Base-by-base conservation (phyloP, 2,888 invertebrate genomes). In the Oxystoma pomonae region DNA sequence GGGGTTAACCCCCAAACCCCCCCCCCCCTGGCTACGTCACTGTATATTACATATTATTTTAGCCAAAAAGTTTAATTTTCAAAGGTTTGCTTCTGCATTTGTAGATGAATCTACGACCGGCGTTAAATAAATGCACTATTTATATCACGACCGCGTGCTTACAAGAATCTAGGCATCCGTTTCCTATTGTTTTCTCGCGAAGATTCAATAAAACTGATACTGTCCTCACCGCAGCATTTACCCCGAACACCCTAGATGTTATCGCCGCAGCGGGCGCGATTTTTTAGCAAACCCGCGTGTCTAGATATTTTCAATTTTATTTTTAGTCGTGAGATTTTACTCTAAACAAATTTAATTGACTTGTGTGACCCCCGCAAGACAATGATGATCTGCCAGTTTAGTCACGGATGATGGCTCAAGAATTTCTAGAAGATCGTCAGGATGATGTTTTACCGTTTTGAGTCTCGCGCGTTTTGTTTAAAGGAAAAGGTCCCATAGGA, bases 111-210 rank as follows among this genome's bases (percentile, higher is more conserved):
- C 35, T 35, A 12, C 12, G 35, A 35, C 12, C n/a, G 35, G 12
- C 12, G 35, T 35, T 71, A 70, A 73, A 72, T 70, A 71, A 73
- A 75, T 73, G 73, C 72, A 71, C 72, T 72, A 73, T 74, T 75
- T 76, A 74, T 75, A 74, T 73, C 74, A 73, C 73, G 72, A 74
- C 70, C 70, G 65, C 69, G 71, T 68, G 70, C 67, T 67, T 63
- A 68, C 68, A 65, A 62, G 65, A 68, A 73, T 70, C 70, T 71
- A 66, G 69, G 67, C 71, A 72, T 72, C 73, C 70, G 70, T 69
- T 71, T 71, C 67, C 70, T 70, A 73, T 75, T 74, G 73, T 73
- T 72, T 68, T 70, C 62, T 51, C 57, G 20, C 59, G 56, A 55
- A 69, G 70, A 71, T 71, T 60, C 68, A 71, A 67, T 67, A 65